Conservation (phyloP, 2,113 vertebrate species). For the Accipiter virgatus region DNA sequence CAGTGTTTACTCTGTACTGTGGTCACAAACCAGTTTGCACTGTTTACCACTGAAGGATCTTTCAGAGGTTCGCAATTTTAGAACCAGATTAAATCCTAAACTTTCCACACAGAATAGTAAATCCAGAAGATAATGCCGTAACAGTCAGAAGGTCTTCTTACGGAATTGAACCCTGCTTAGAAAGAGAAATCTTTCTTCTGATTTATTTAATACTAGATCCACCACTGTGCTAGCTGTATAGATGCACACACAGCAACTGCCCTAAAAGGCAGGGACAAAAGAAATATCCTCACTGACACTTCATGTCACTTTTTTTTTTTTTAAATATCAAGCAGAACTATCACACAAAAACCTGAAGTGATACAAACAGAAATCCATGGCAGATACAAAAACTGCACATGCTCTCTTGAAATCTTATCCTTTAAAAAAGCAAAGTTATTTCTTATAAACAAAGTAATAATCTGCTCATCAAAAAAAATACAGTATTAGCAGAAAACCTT, state of each 20-base stretch:
- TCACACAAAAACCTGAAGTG: neutral
- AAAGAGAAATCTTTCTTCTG: neutral
- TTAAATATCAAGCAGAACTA: neutral
- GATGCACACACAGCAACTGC: neutral
- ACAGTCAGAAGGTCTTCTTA: neutral
- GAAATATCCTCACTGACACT: neutral
- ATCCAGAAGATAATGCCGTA: neutral
- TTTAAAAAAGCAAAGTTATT: neutral
- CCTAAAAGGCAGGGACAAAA: neutral
- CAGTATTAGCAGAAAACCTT: neutral
- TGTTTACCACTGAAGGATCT: fast-evolving
- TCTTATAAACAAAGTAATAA: neutral
- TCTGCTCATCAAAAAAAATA: neutral
- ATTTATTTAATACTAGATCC: neutral
- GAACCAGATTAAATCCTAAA: neutral
- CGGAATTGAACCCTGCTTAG: neutral
- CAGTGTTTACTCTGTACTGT: neutral
- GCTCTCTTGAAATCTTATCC: neutral
- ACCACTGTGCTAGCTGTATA: neutral
- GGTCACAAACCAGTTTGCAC: neutral
- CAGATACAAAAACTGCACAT: neutral
- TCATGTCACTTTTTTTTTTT: neutral
- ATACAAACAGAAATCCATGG: fast-evolving
- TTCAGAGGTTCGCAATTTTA: neutral
- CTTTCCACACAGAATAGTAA: neutral